Evolutionary conservation across 2,113 vertebrate species (phyloP).

Genomic region (Nibea coibor): DNA sequence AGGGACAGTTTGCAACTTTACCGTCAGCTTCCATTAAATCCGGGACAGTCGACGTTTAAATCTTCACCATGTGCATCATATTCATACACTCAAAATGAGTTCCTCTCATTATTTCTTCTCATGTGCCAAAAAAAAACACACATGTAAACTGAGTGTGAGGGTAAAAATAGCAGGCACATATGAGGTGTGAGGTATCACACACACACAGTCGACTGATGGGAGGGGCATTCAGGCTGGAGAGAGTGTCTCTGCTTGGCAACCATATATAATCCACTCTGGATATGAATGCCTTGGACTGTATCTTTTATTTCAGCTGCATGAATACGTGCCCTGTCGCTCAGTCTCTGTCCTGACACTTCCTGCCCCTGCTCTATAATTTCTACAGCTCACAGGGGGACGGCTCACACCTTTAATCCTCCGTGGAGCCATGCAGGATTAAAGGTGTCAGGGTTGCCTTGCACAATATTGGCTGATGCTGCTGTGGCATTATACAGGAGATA

Average conservation of each 20-base stretch:
- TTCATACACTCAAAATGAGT: background rate
- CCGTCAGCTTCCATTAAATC: too few species aligned
- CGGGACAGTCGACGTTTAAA: background rate
- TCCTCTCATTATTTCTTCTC: conserved; percentile 12
- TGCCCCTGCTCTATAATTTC: background rate
- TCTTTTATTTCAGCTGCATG: background rate
- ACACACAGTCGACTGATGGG: background rate
- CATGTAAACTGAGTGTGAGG: background rate
- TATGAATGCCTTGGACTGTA: background rate
- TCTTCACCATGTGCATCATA: background rate
- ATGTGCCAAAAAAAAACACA: background rate
- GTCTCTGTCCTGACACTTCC: background rate
- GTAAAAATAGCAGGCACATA: conserved; percentile 8
- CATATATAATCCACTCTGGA: background rate
- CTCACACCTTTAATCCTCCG: too few species aligned
- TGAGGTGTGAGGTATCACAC: conserved; percentile 15
- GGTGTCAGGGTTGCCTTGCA: background rate
- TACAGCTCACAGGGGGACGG: background rate
- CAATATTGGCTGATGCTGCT: background rate
- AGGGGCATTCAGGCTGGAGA: conserved; percentile 6
- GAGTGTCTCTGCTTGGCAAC: conserved; percentile 12
- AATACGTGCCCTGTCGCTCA: background rate
- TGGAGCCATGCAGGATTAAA: background rate
- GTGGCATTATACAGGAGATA: background rate
- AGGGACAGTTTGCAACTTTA: too few species aligned